Conservation (phyloP, 2,797 vertebrate genomes). For the Sebastes umbrosus region DNA sequence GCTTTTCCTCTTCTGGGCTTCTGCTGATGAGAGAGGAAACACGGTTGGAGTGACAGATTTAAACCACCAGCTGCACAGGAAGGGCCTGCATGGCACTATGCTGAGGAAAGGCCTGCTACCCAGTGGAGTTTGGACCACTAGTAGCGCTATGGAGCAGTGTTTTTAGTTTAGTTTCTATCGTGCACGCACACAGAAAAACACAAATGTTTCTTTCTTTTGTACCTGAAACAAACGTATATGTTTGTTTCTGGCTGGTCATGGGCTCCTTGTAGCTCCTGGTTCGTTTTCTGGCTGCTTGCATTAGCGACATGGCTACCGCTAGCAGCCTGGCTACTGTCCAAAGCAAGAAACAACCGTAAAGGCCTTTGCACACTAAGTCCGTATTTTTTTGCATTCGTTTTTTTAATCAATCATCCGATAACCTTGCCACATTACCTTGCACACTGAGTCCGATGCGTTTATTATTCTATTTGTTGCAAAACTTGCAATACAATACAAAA, state of each 20-base stretch:
- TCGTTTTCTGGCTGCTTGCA: no score
- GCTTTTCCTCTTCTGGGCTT: constrained; percentile 98
- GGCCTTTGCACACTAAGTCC: no score
- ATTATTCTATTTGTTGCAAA: no score
- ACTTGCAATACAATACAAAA: no score
- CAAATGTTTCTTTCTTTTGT: background rate
- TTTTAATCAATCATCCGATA: no score
- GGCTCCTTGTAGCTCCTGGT: no score
- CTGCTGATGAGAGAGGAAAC: constrained; percentile 67
- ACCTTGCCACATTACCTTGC: no score
- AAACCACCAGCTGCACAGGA: background rate
- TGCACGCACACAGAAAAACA: background rate
- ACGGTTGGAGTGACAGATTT: background rate
- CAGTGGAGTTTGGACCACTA: background rate
- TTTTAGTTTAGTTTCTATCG: background rate
- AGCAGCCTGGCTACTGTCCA: no score
- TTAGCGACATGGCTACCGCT: no score
- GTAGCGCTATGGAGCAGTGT: background rate
- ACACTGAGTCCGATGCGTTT: no score
- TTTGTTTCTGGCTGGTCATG: background rate
- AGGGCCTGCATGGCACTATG: background rate
- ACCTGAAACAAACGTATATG: background rate
- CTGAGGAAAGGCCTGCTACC: background rate
- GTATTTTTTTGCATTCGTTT: no score
- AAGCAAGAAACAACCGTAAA: no score